These are phyloP conservation scores for Drosophila repleta DNA, from an alignment of 1,140 invertebrate species.

Conservation along the genomic window DNA sequence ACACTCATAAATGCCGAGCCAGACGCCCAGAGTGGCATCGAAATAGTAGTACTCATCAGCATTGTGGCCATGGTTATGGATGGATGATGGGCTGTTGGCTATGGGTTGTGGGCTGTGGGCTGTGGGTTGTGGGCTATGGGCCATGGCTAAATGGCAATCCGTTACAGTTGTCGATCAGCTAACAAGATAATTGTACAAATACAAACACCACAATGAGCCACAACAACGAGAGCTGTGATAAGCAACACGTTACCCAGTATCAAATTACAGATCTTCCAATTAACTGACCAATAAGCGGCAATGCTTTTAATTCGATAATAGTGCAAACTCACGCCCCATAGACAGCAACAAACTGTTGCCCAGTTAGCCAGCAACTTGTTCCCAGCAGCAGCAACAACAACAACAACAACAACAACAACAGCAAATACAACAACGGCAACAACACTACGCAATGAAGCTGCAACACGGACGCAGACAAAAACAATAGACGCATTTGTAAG, in stretches of 20 bases:
- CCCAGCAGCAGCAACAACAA: constrained; percentile 18
- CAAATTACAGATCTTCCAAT: constrained; percentile 81
- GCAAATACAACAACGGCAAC: constrained; percentile 23
- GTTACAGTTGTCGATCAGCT: constrained; percentile 81
- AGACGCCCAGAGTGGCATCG: constrained; percentile 16
- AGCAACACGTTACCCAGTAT: constrained; percentile 77
- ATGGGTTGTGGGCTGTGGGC: constrained; percentile 3
- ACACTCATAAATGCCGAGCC: constrained; percentile 18
- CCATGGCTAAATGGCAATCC: constrained; percentile 55
- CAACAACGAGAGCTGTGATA: constrained; percentile 61
- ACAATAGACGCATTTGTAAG: constrained; percentile 78
- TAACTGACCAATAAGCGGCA: constrained; percentile 77
- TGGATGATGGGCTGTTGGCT: constrained; percentile 11
- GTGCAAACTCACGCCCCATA: constrained; percentile 70
- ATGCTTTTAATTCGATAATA: constrained; percentile 76
- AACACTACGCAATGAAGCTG: constrained; percentile 42
- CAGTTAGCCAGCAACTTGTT: constrained; percentile 39
- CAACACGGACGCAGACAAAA: constrained; percentile 51
- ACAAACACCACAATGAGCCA: constrained; percentile 29
- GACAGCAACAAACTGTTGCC: constrained; percentile 17
- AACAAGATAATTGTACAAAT: constrained; percentile 75
- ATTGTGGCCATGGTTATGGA: constrained; percentile 16
- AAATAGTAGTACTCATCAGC: neutral
- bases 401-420: constrained; percentile 30
- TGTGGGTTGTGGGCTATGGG: constrained; percentile 19